A percentile compares a stretch with the other conserved stretches of the same genome.
These are phyloP conservation scores for Condylostylus longicornis DNA, from an alignment of 1,140 invertebrate species.

Conservation along the genomic window DNA sequence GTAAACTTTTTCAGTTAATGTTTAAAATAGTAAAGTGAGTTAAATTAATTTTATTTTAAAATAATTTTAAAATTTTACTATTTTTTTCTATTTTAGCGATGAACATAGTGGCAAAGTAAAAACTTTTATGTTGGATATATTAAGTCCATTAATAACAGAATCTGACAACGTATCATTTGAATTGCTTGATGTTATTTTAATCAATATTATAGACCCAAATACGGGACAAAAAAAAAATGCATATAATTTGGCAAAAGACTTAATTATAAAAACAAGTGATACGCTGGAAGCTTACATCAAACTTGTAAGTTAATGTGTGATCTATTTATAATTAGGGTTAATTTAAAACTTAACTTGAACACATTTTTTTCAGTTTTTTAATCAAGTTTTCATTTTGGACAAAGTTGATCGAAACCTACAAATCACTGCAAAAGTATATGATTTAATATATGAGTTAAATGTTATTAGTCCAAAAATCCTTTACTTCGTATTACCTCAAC, in stretches of 20 bases:
- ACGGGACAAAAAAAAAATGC: slow-evolving; percentile 84
- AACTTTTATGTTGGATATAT: slow-evolving; percentile 89
- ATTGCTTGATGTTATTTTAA: slow-evolving; percentile 81
- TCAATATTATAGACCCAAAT: slow-evolving; percentile 90
- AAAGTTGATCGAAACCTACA: slow-evolving; percentile 69
- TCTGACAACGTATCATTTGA: slow-evolving; percentile 90
- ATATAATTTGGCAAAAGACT: slow-evolving; percentile 77
- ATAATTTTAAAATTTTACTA: neutral
- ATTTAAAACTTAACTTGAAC: neutral
- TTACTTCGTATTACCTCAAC: slow-evolving; percentile 76
- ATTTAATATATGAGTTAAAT: slow-evolving; percentile 93
- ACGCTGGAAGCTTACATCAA: slow-evolving; percentile 90
- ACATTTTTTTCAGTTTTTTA: slow-evolving; percentile 67
- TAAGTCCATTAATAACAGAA: slow-evolving; percentile 86
- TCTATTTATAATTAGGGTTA: neutral
- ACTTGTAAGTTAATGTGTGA: slow-evolving; percentile 45
- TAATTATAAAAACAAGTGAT: slow-evolving; percentile 78
- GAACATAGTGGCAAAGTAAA: slow-evolving; percentile 93
- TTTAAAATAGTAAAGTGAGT: slow-evolving; percentile 88
- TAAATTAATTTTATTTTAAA: neutral
- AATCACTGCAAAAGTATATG: slow-evolving; percentile 79
- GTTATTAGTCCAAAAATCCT: slow-evolving; percentile 82
- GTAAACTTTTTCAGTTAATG: slow-evolving; percentile 84
- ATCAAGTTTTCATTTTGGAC: slow-evolving; percentile 82
- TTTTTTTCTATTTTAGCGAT: slow-evolving; percentile 48